A percentile compares a stretch with the other conserved stretches of the same genome.
phyloP scores from a whole-genome alignment of 1,140 invertebrate species.

The Carcinoscorpius rotundicauda region DNA sequence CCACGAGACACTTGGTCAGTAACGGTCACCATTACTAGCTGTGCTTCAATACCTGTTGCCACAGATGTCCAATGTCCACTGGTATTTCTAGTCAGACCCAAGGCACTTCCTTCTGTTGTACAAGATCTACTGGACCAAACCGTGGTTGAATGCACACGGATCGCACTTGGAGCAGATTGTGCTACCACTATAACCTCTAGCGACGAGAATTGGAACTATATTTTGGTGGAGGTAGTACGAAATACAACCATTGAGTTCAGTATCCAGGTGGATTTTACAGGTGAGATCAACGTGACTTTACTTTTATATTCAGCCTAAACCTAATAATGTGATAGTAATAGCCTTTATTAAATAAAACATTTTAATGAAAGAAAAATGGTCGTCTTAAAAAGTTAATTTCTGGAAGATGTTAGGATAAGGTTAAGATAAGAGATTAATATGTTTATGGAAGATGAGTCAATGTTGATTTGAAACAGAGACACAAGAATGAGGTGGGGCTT shows the following conservation, averaged over 20 bases:
- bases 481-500: too few species aligned
- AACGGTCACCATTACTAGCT: slow-evolving; percentile 7
- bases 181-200: slow-evolving; percentile 26
- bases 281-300: not conserved
- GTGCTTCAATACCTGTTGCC: not conserved
- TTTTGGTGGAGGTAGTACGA: not conserved
- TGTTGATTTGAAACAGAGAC: too few species aligned
- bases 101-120: not conserved
- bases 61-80: slow-evolving; percentile 5
- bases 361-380: too few species aligned
- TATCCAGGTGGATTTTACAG: not conserved
- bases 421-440: too few species aligned
- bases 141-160: too few species aligned
- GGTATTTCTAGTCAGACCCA: slow-evolving; percentile 5
- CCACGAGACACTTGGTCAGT: slow-evolving; percentile 35
- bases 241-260: not conserved
- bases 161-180: not conserved
- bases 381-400: too few species aligned
- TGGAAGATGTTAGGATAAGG: too few species aligned
- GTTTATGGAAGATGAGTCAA: too few species aligned
- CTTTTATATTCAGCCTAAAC: not conserved
- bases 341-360: too few species aligned
- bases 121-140: not conserved
- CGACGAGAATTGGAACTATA: slow-evolving; percentile 1
- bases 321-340: too few species aligned